Evolutionary conservation across 2,888 invertebrate genomes (phyloP), one percentile per base, ranked within the genome.

Genomic region (Helobdella robusta): DNA sequence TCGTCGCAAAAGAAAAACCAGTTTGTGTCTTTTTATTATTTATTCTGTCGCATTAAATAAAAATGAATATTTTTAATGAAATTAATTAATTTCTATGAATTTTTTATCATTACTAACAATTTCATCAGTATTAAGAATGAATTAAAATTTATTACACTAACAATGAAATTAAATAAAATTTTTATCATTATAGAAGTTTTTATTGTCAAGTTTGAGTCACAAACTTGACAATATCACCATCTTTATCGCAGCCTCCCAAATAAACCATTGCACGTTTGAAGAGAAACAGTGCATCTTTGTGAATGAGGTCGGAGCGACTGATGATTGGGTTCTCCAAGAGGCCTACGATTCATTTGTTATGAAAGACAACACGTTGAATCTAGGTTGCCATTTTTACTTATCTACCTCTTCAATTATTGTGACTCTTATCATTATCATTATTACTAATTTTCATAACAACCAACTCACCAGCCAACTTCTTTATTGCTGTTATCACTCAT

Each of bases 361-460:
- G 3, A 65, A 59, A 44, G 65, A 65, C 50, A 59, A 65, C 34
- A 65, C 65, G 0, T 50, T 65, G 8, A 40, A 65, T 25, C 36
- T 59, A 5, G 65, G 65, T 65, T 18, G 2, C 30, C 48, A 6
- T 50, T n/a, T n/a, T n/a, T n/a, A n/a, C n/a, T n/a, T n/a, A n/a
- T n/a, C n/a, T n/a, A n/a, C n/a, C n/a, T n/a, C n/a, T n/a, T n/a
- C n/a, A n/a, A n/a, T n/a, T n/a, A n/a, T n/a, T n/a, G n/a, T n/a
- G n/a, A n/a, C n/a, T n/a, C n/a, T n/a, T n/a, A n/a, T n/a, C n/a
- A n/a, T n/a, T n/a, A n/a, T n/a, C n/a, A n/a, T n/a, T n/a, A n/a
- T n/a, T n/a, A n/a, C n/a, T n/a, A n/a, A n/a, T n/a, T n/a, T n/a
- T n/a, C n/a, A n/a, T n/a, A n/a, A n/a, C n/a, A n/a, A n/a, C n/a